Percentiles rank a stretch among this genome's conserved stretches.
Evolutionary conservation across 2,113 vertebrate species (phyloP).

Genomic region (Labeo catla): DNA sequence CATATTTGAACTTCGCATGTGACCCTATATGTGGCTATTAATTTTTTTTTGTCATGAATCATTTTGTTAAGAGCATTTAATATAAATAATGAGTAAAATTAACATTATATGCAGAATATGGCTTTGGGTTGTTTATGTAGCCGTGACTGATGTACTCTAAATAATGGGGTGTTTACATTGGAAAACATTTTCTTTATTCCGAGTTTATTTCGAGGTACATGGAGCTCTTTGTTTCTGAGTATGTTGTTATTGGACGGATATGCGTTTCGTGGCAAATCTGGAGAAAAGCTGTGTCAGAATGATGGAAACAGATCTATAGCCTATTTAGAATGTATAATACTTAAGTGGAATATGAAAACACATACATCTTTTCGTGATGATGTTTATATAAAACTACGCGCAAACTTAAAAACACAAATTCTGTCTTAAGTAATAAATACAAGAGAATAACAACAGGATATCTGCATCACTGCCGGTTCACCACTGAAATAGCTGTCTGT

Average conservation of each 20-base stretch:
- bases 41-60: slow-evolving; percentile 10
- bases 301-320: background rate
- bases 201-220: slow-evolving; percentile 14
- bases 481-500: slow-evolving; percentile 58
- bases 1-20: slow-evolving; percentile 12
- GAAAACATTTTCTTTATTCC: slow-evolving; percentile 18
- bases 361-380: background rate
- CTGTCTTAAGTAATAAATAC: slow-evolving; percentile 3
- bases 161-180: slow-evolving; percentile 31
- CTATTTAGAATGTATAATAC: background rate
- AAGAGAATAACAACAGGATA: background rate
- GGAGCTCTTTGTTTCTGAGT: slow-evolving; percentile 31
- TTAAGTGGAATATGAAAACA: slow-evolving; percentile 4
- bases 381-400: background rate
- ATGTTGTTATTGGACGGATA: slow-evolving; percentile 34
- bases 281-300: slow-evolving; percentile 7
- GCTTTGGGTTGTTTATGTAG: slow-evolving; percentile 36
- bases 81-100: slow-evolving; percentile 51
- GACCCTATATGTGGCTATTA: background rate
- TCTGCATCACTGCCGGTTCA: slow-evolving; percentile 23
- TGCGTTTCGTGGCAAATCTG: slow-evolving; percentile 8
- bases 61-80: slow-evolving; percentile 30
- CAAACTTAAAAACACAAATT: background rate
- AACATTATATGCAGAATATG: slow-evolving; percentile 43
- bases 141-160: slow-evolving; percentile 43